Base-by-base conservation (phyloP, 1,140 invertebrate species). In the Drosophila busckii region DNA sequence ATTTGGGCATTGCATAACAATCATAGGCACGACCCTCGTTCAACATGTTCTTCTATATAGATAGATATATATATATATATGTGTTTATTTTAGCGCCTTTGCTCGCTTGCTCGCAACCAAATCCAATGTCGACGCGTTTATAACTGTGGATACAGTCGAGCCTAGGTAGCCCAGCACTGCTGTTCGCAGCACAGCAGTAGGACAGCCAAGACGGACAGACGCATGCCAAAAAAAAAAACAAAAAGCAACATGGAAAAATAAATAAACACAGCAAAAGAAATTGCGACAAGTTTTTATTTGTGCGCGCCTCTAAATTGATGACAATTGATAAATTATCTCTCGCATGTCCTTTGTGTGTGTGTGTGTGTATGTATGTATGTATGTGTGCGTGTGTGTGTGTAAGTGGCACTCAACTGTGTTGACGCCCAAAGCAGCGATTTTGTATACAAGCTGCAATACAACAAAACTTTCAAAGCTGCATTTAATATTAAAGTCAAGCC, bases 251-350 rank as follows among this genome's bases (percentile, higher is more conserved):
- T 2, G 19, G 13, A 38, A 49, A 28, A 42, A 45, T 38, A 41
- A 40, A 15, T 16, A 52, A 56, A 63, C 48, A 45, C 31, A 26
- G 52, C 58, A 60, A 71, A 67, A 54, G n/a, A n/a, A 80, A 67
- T 71, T 52, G 58, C 49, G 41, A 67, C 56, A 66, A 67, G 68
- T 48, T 61, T 37, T 6, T 49, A 49, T 58, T 42, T 28, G 20
- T 49, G 13, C 34, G 55, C 45, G 44, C 32, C 28, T 42, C 70
- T 82, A 82, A 82, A 82, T 82, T 82, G 76, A 82, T 70, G 76
- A 71, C 75, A 82, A 82, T 82, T 82, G 75, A 82, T 82, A 82
- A 82, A 82, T 82, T 82, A 82, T 82, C 60, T 63, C 35, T 49
- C 28, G 26, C 12, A 16, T 17, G 31, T 25, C 19, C 13, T 15